Conservation (phyloP, 2,797 vertebrate species). For the Podarcis siculus region DNA sequence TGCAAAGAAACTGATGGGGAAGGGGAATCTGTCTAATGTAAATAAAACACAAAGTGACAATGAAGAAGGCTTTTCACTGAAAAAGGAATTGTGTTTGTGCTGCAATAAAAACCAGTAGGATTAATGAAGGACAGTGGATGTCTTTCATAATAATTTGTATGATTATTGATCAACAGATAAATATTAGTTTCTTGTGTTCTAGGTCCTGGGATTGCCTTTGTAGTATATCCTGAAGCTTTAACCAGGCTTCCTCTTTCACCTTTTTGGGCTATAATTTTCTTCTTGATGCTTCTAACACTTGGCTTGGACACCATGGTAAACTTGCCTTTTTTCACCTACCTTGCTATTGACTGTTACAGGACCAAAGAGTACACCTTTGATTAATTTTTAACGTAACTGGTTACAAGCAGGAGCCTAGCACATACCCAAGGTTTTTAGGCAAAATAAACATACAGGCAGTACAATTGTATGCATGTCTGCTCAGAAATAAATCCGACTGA, state of each 20-base stretch:
- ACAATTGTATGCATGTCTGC: neutral
- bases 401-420: neutral
- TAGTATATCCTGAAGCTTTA: constrained; percentile 97
- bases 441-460: neutral
- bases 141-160: neutral
- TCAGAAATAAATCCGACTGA: neutral
- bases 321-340: neutral
- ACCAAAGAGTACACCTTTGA: neutral
- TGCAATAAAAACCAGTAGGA: neutral
- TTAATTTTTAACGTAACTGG: neutral
- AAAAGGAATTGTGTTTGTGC: neutral
- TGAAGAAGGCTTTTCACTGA: neutral
- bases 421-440: neutral
- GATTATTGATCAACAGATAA: accelerated
- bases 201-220: constrained; percentile 98
- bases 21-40: neutral
- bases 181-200: constrained; percentile 23
- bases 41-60: neutral
- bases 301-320: constrained; percentile 98
- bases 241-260: constrained; percentile 95
- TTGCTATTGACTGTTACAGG: neutral
- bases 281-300: constrained; percentile 97
- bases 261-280: constrained; percentile 99
- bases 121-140: neutral
- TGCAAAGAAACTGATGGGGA: neutral